Base-by-base conservation (phyloP, 1,140 invertebrate genomes). In the Musca vetustissima region DNA sequence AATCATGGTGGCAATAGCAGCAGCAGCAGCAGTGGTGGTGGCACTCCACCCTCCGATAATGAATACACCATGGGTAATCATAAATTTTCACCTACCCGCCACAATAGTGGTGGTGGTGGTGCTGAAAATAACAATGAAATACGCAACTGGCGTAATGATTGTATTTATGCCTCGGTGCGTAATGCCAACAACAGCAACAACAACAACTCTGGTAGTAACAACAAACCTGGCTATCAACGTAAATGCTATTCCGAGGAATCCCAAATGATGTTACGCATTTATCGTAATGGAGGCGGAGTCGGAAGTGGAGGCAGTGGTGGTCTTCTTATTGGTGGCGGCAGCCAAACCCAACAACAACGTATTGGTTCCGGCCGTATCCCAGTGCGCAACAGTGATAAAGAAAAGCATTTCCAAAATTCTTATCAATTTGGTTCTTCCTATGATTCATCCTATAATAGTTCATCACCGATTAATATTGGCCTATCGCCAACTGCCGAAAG, bases 401-500 rank as follows among this genome's bases (percentile, higher is more conserved):
- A 43, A 43, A 43, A 43, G 6, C 36, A 43, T 43, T 70, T 70
- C 24, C 59, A 48, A 4, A 32, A 67, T 61, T 28, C 15, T n/a
- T 28, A 25, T 28, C 22, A 55, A 14, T 43, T 14, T 24, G 21
- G 21, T 24, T 24, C 24, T 24, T 24, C 22, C 11, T 17, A 61
- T 36, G 32, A 61, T 19, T 61, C 24, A 28, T 24, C 53, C n/a
- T 28, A 61, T 36, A 36, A 61, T 21, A 61, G 36, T 36, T 19
- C 28, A 19, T 36, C 57, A 11, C 50, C 83, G 22, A 77, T 88
- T 14, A 67, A 59, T 65, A 90, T 94, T 67, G 93, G 93, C 49
- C 85, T 97, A 19, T 94, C 93, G 47, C 93, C 93, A 53, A 94
- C 94, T 11, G 89, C 89, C 73, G 91, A 94, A 82, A 95, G 93